Evolutionary conservation across 1,140 invertebrate species (phyloP).

Genomic region (Drosophila willistoni): DNA sequence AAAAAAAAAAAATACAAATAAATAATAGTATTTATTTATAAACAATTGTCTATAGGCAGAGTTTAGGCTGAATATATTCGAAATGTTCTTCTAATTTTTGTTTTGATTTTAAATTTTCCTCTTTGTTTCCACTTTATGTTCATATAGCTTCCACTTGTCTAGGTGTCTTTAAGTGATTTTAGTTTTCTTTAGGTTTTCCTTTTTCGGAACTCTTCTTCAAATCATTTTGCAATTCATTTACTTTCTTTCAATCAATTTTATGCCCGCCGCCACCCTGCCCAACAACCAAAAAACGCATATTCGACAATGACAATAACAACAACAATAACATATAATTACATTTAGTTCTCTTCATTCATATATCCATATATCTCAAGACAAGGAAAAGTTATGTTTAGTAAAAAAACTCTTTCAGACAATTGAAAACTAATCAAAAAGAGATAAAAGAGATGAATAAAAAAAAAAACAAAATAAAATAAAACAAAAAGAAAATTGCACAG

Average conservation of each 20-base stretch:
- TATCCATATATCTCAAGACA: constrained; percentile 10
- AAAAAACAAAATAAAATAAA: no score
- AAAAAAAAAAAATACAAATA: constrained; percentile 24
- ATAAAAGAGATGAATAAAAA: no score
- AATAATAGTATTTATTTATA: constrained; percentile 35
- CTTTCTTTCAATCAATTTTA: constrained; percentile 46
- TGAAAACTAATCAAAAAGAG: not conserved
- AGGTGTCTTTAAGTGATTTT: constrained; percentile 6
- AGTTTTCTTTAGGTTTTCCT: not conserved
- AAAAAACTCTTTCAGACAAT: constrained; percentile 2
- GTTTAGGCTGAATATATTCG: constrained; percentile 7
- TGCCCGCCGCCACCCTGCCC: constrained; percentile 6
- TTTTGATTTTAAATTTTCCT: constrained; percentile 3
- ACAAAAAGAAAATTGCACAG: no score
- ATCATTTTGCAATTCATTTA: constrained; percentile 47
- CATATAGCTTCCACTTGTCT: constrained; percentile 10
- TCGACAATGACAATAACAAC: not conserved
- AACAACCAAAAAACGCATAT: not conserved
- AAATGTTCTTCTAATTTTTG: not conserved
- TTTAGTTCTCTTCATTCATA: constrained; percentile 28
- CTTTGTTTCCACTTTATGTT: constrained; percentile 22
- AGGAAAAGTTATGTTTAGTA: not conserved
- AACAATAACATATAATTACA: constrained; percentile 9
- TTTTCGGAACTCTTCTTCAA: constrained; percentile 32
- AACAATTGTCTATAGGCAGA: constrained; percentile 44